Conservation (phyloP, 2,888 invertebrate species). For the Cephus spinipes region DNA sequence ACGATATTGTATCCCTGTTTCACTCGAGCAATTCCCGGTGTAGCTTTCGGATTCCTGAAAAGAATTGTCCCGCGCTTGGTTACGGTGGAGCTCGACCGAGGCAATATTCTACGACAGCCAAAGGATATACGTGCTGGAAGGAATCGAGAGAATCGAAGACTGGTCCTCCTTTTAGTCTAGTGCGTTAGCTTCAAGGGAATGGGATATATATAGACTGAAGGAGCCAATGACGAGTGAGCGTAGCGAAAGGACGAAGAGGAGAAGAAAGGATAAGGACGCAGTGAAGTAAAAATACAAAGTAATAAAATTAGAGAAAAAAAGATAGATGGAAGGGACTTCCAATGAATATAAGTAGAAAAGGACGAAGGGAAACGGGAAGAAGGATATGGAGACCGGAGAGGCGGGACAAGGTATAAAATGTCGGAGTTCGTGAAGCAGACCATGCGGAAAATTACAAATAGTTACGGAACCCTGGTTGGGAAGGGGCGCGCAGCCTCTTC, state of each 20-base stretch:
- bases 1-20: not conserved
- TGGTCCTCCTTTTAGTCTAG: not conserved
- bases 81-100: not conserved
- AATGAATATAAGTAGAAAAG: not conserved
- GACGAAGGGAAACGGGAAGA: not conserved
- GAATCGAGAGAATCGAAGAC: not conserved
- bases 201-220: not conserved
- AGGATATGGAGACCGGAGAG: not conserved
- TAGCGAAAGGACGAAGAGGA: not conserved
- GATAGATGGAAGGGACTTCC: not conserved
- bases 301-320: not conserved
- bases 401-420: slow-evolving; percentile 10
- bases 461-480: slow-evolving; percentile 27
- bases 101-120: not conserved
- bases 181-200: not conserved
- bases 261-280: not conserved
- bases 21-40: not conserved
- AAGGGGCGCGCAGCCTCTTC: not conserved
- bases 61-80: not conserved
- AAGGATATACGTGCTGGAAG: not conserved
- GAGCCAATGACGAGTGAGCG: not conserved
- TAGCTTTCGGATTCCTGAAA: not conserved
- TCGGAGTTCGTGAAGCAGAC: slow-evolving; percentile 36
- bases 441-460: slow-evolving; percentile 52
- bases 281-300: not conserved